Percentiles rank a stretch among this genome's conserved stretches.
phyloP scores from a whole-genome alignment of 2,113 vertebrate species.

The Tympanuchus pallidicinctus region DNA sequence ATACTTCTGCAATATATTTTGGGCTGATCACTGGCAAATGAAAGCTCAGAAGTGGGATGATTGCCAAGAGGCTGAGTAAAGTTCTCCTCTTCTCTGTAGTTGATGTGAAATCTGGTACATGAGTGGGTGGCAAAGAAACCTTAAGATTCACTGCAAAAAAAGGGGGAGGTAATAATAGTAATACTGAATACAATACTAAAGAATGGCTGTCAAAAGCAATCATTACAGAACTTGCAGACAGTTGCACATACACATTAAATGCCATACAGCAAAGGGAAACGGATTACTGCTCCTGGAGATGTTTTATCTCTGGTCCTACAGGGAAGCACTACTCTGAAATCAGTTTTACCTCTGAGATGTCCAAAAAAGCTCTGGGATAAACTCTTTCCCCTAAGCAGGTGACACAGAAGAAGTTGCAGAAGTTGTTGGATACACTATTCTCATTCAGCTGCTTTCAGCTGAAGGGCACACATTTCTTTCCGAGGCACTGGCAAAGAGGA shows the following conservation, averaged over 20 bases:
- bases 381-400: neutral
- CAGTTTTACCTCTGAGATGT: neutral
- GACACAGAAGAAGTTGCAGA: neutral
- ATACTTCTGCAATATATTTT: neutral
- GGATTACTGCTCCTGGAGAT: neutral
- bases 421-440: neutral
- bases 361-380: neutral
- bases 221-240: neutral
- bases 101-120: neutral
- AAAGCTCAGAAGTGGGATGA: neutral
- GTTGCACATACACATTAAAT: neutral
- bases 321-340: neutral
- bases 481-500: neutral
- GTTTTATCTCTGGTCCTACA: neutral
- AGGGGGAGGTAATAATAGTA: neutral
- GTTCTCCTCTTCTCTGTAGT: conserved; percentile 6
- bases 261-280: neutral
- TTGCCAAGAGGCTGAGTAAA: neutral
- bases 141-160: neutral
- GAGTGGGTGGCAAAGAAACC: neutral
- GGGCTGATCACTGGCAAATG: neutral
- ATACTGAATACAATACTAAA: neutral
- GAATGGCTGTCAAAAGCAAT: neutral
- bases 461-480: neutral
- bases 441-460: neutral